Evolutionary conservation across 2,797 vertebrate species (phyloP).

Genomic region (Xiphorhynchus erythropygius): DNA sequence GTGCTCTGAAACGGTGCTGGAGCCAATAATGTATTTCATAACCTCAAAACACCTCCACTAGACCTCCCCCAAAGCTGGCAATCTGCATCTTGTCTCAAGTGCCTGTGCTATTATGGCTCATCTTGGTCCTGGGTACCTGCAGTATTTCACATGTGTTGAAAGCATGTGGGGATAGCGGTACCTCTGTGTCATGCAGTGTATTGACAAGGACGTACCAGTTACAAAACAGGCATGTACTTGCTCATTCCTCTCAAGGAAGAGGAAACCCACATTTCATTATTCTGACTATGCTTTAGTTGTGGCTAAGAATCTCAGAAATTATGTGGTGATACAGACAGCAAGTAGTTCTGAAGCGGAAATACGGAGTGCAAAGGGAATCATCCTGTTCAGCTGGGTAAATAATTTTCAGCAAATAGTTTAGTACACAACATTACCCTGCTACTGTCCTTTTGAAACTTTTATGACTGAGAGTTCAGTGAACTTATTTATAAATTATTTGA

Average conservation of each 20-base stretch:
- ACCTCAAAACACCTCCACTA: neutral
- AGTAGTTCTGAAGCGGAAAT: neutral
- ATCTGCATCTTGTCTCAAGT: neutral
- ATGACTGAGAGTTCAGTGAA: neutral
- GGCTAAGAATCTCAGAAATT: neutral
- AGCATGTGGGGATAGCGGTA: accelerated
- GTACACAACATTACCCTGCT: neutral
- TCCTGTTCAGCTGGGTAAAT: neutral
- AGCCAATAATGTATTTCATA: neutral
- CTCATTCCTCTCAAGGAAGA: neutral
- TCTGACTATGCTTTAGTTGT: neutral
- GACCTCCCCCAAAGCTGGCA: neutral
- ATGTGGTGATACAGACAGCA: neutral
- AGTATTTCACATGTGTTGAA: neutral
- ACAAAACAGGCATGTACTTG: neutral
- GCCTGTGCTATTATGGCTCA: neutral
- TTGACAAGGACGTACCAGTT: neutral
- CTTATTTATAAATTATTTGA: neutral
- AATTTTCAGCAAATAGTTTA: neutral
- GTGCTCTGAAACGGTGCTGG: neutral
- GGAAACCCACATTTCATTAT: neutral
- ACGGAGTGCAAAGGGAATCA: neutral
- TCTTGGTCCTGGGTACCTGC: neutral
- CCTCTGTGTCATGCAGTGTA: accelerated
- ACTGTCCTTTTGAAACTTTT: neutral